Evolutionary conservation across 1,140 invertebrate genomes (phyloP), one percentile per base, ranked within the genome.

Genomic region (Caerostris extrusa): DNA sequence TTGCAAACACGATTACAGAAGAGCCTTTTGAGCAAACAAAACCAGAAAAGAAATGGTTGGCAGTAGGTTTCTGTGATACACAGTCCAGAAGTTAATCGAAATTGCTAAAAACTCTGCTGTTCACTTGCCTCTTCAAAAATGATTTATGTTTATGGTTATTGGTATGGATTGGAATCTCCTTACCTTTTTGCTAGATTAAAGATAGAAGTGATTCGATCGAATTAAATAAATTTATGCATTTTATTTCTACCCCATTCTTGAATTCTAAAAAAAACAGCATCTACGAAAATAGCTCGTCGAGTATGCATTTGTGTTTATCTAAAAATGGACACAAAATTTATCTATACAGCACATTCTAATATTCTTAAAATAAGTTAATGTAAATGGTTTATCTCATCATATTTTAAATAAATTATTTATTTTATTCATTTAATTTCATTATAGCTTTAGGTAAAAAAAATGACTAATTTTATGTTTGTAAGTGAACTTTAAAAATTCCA

Each of bases 1-100:
- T 91, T 91, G 90, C 90, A 91, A 91, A 91, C 81, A 85, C 90
- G 90, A 91, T 91, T 85, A 83, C 90, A 17, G 81, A 77, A 56
- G 71, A 83, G 90, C 14, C 55, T 58, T 55, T 58, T 77, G 69
- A 56, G 89, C 19, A 12, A 86, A 60, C 53, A 69, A 53, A 81
- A 60, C 53, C 69, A 55, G 71, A 60, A 90, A 71, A 90, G 64
- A 81, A 83, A 83, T 58, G n/a, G 82, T 50, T 77, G 61, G 4
- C 61, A 67, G 61, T 67, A 8, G 34, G 19, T 77, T 77, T 77
- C 71, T 77, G 7, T 77, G 19, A 77, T 77, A 83, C 55, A 58
- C 82, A 3, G 17, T 17, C 82, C 82, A 58, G 55, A 57, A 57
- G 82, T 83, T 83, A 58, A 83, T 83, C 56, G 56, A 83, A 83